Evolutionary conservation across 1,140 invertebrate genomes (phyloP), one percentile per base, ranked within the genome.

Genomic region (Apocrypta bakeri): DNA sequence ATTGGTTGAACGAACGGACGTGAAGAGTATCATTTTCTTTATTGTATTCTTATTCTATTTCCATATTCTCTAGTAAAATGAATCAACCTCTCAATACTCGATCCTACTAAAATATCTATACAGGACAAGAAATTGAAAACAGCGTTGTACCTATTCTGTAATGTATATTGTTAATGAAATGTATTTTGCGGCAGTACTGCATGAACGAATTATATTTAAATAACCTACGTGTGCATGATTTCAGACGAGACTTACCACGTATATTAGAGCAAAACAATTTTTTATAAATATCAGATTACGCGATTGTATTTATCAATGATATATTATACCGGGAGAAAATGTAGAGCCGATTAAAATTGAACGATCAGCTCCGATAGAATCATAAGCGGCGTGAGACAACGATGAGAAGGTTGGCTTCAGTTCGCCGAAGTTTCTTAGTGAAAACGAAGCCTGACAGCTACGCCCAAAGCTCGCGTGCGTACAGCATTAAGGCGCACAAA

Each of bases 381-480:
- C 48, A 56, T 56, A 56, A 56, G 4, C 21, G 48, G 6, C n/a
- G 7, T n/a, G 48, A 6, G 48, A 3, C 48, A 4, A 56, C 48
- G 21, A 56, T 8, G 29, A 29, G 64, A 66, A 27, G 24, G 2
- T 25, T 29, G 64, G 64, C 64, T 66, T 66, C 27, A 27, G 24
- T 66, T 29, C 14, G 25, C 27, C 24, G 29, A 29, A 66, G 64
- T 66, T 66, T 66, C 27, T 66, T 25, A 6, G 29, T 66, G 64
- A 66, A 66, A 66, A 66, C 64, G 64, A 66, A 66, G 14, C 64
- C 64, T 29, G 64, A 66, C 64, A 66, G 24, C 64, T 66, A 66
- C 64, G 27, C n/a, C 7, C 17, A 6, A 11, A 29, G 24, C 64
- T 66, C 64, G 64, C 25, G 27, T 66, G 48, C 17, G 64, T n/a